Evolutionary conservation across 2,888 invertebrate genomes (phyloP), one percentile per base, ranked within the genome.

Genomic region (Tachina fera): DNA sequence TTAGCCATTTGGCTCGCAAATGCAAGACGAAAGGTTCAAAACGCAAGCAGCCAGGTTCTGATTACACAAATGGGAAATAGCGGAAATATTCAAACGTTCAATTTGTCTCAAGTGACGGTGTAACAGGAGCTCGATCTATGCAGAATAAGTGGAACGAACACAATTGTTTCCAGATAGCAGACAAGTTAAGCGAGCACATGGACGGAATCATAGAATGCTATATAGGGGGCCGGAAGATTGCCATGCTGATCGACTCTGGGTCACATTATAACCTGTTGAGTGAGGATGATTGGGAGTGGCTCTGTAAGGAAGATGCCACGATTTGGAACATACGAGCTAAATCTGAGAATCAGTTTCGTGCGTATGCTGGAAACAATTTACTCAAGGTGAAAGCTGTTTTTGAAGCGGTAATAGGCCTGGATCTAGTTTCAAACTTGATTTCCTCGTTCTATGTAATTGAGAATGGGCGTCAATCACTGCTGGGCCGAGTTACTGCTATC

Each of bases 321-420:
- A 4, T 82, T 65, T 84, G 82, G 82, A 84, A 78, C 39, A 39
- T 75, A 43, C 70, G 82, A 45, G 65, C 56, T 31, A 49, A 85
- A 58, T 70, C 84, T 31, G 65, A 76, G 61, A 82, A 84, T 72
- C 84, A 79, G 43, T 82, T 82, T 84, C 75, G 78, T 16, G 84
- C 87, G 14, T 60, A 60, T 39, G 60, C 41, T 78, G 47, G 83
- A 60, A 47, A 72, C 63, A 65, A 83, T 39, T 45, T 78, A 11
- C 71, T 84, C 47, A 67, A 75, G 45, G 45, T 45, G 45, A 45
- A 45, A 45, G 45, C 45, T 45, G 45, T 45, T 45, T n/a, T 45
- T 45, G 51, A 80, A 53, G 61, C 83, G 9, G 56, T 77, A 63
- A 83, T 87, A 53, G 71, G 81, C 13, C 61, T 67, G 3, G 60